Conservation (phyloP, 2,797 vertebrate species). For the Oryzias dopingdopingensis region DNA sequence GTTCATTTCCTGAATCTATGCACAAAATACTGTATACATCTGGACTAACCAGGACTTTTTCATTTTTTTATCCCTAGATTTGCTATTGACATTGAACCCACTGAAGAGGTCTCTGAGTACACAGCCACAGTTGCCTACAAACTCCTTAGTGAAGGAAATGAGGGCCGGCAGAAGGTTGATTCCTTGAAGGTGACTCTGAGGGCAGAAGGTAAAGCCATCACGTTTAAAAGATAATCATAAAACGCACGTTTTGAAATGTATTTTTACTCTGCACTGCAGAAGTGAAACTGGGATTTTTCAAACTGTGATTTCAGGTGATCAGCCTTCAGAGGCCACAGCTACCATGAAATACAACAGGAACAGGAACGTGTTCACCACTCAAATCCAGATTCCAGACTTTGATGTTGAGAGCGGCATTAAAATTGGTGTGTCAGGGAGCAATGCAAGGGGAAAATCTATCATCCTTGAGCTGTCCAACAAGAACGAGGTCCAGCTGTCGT, state of each 20-base stretch:
- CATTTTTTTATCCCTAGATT: constrained; percentile 68
- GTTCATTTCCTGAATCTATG: neutral
- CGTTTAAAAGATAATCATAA: neutral
- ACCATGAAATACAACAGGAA: constrained; percentile 85
- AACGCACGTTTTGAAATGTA: neutral
- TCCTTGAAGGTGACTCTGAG: constrained; percentile 79
- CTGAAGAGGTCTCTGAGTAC: constrained; percentile 81
- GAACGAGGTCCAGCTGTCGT: constrained; percentile 82
- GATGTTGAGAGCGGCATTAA: constrained; percentile 83
- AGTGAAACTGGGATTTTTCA: constrained; percentile 14
- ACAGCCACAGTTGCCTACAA: constrained; percentile 80
- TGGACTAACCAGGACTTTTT: neutral
- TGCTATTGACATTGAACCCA: constrained; percentile 79
- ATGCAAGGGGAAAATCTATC: constrained; percentile 66
- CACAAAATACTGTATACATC: neutral
- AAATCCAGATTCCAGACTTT: constrained; percentile 81
- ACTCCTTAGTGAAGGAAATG: constrained; percentile 74
- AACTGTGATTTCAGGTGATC: constrained; percentile 67
- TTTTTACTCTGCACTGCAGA: neutral
- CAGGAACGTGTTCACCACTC: constrained; percentile 79
- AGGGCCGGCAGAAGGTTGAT: constrained; percentile 78
- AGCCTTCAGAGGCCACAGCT: constrained; percentile 76
- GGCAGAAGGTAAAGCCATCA: constrained; percentile 81
- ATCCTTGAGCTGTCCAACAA: constrained; percentile 84
- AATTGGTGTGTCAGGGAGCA: constrained; percentile 78